phyloP scores from a whole-genome alignment of 2,888 invertebrate genomes.

The Brassicogethes aeneus region DNA sequence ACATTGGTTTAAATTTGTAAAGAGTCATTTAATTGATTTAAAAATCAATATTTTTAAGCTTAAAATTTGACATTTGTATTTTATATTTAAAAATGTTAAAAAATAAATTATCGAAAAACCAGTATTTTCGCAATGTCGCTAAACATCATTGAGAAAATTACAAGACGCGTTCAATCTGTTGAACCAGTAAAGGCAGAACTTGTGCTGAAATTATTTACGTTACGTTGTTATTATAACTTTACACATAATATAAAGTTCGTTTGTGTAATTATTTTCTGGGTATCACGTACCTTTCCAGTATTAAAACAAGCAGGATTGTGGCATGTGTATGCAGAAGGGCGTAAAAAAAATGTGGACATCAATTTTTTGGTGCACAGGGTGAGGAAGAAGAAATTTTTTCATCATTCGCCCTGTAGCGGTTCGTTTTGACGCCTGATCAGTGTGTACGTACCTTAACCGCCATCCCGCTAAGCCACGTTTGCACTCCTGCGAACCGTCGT shows the following conservation, averaged over 20 bases:
- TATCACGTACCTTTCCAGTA: constrained; percentile 35
- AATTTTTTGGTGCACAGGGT: constrained; percentile 1
- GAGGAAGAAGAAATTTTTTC: too few species aligned
- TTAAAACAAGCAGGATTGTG: constrained; percentile 32
- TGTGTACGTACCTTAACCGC: neutral
- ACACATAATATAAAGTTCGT: neutral
- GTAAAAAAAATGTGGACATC: neutral
- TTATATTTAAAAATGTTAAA: too few species aligned
- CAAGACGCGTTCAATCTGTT: too few species aligned
- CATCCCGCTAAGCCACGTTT: constrained; percentile 18
- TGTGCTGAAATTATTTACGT: too few species aligned
- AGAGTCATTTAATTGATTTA: too few species aligned
- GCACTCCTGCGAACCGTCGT: constrained; percentile 31
- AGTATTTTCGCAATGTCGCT: too few species aligned
- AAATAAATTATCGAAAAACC: too few species aligned
- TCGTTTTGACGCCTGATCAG: neutral
- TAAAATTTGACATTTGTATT: too few species aligned
- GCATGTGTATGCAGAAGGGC: constrained; percentile 9
- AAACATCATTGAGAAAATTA: too few species aligned
- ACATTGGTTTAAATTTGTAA: too few species aligned
- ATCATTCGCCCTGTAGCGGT: neutral
- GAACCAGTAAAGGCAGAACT: too few species aligned
- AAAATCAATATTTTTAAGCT: too few species aligned
- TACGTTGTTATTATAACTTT: neutral
- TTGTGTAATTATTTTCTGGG: constrained; percentile 12